Base-by-base conservation (phyloP, 2,113 vertebrate species). In the Calonectris borealis region DNA sequence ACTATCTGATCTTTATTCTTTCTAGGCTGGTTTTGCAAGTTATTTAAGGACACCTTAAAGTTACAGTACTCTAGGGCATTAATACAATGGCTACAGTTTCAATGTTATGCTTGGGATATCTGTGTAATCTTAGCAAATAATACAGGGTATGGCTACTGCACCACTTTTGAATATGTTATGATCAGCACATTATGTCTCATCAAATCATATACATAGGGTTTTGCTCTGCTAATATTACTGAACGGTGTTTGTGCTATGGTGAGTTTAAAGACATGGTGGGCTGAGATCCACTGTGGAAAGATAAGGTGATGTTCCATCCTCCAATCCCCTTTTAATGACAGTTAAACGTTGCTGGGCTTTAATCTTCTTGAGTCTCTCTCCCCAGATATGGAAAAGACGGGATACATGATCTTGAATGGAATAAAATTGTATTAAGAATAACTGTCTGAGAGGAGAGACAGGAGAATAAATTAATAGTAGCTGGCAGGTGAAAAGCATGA, bases 1-100 rank as follows among this genome's bases (percentile, higher is more conserved):
- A 85, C 49, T 96, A 91, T 96, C 93, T 94, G 86, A 92, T 94
- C 80, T 90, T 95, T 95, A 75, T 91, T 95, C 92, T 96, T 94
- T 96, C 94, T 94, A 95, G 94, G 69, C 76, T 94, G 55, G 55
- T 88, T 93, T 96, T 92, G 65, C 72, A 84, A 95, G 94, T 90
- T 88, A 94, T 78, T 93, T 94, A 64, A 94, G 96, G 95, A 90
- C 92, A 88, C 36, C 57, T 91, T 94, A 88, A 97, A 92, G 88
- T 65, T 84, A 44, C 72, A 93, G 48, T 32, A 49, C 42, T 77
- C 24, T 40, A 46, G 68, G 24, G 42, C 16, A 62, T 58, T 75
- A 77, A 46, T 60, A 18, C 9, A 83, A 46, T 79, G 44, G 27
- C 36, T 36, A 69, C 16, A 61, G 42, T 14, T 75, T 29, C 25